phyloP scores from a whole-genome alignment of 2,888 invertebrate genomes.

The Aradus depressus region DNA sequence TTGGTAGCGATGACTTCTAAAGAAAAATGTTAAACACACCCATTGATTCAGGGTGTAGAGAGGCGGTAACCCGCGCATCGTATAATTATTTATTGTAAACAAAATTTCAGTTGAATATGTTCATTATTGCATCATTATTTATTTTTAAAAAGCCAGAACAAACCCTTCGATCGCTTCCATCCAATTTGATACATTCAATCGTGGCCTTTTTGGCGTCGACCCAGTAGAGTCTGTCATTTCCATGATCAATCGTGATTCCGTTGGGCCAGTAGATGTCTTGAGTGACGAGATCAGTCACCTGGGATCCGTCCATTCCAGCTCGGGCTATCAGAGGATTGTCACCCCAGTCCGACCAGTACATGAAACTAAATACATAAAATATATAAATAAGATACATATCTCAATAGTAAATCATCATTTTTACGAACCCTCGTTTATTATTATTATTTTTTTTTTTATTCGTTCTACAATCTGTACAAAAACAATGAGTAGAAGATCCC shows the following conservation, averaged over 20 bases:
- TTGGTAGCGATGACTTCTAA: no score
- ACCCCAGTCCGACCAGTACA: slow-evolving; percentile 93
- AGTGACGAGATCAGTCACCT: slow-evolving; percentile 48
- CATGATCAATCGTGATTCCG: slow-evolving; percentile 71
- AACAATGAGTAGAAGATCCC: no score
- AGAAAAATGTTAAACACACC: no score
- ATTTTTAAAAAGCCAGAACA: slow-evolving; percentile 28
- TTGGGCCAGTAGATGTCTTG: slow-evolving; percentile 66
- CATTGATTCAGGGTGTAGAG: no score
- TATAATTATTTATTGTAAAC: no score
- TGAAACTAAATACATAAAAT: slow-evolving; percentile 43
- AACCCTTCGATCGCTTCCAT: slow-evolving; percentile 55
- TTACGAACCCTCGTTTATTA: no score
- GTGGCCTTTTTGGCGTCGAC: slow-evolving; percentile 62
- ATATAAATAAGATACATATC: background rate
- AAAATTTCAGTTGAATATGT: no score
- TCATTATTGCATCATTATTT: background rate
- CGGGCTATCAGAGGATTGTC: slow-evolving; percentile 57
- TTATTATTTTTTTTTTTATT: no score
- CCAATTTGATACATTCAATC: slow-evolving; percentile 52
- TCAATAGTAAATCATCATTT: no score
- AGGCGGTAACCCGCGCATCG: no score
- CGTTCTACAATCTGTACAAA: no score
- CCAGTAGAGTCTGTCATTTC: slow-evolving; percentile 74
- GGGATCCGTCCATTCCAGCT: slow-evolving; percentile 75